Base-by-base conservation (phyloP, 64 coral and sea anemone genomes). In the Hydrozoanthus tunicans region DNA sequence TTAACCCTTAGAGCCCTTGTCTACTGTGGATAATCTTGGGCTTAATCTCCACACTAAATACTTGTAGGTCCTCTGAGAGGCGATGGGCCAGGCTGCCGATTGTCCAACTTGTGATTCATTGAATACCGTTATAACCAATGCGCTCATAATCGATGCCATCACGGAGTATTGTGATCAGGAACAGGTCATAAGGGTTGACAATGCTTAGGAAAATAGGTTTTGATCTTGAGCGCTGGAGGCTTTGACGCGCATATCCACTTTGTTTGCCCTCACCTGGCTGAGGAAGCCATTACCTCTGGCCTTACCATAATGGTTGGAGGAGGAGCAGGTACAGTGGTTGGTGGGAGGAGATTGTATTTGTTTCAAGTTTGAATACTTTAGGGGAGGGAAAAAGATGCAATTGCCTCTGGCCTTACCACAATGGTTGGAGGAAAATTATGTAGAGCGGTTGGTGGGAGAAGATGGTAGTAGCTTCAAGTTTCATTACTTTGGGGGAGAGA, bases 351-450 rank as follows among this genome's bases (percentile, higher is more conserved):
- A 20, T 20, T 20, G 20, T 20, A 20, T 20, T 20, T 20, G 20
- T 20, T 20, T 20, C 20, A 20, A 20, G 20, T 20, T 20, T 20
- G 20, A 20, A 20, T 20, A 20, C 20, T 20, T 20, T 20, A 20
- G 20, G 20, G 20, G 20, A 20, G 20, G 20, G 20, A 20, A 20
- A 20, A 91, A 25, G 93, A 94, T 60, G 93, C 93, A 1, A 94
- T 94, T 10, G 93, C 93, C 6, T 94, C 93, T n/a, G 93, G 93
- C 11, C 81, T 94, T 56, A 94, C 93, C 0, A 94, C 93, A 5
- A 94, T 94, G 93, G 81, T 94, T 27, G 93, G 93, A 53, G 93
- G 93, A n/a, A 90, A 90, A 70, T 91, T 90, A 91, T 89, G 90
- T 94, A 79, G 13, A 43, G 10, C 15, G 9, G 13, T 7, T 15